These are phyloP conservation scores for Eubasilissa splendida DNA, from an alignment of 2,888 invertebrate genomes.

Conservation along the genomic window DNA sequence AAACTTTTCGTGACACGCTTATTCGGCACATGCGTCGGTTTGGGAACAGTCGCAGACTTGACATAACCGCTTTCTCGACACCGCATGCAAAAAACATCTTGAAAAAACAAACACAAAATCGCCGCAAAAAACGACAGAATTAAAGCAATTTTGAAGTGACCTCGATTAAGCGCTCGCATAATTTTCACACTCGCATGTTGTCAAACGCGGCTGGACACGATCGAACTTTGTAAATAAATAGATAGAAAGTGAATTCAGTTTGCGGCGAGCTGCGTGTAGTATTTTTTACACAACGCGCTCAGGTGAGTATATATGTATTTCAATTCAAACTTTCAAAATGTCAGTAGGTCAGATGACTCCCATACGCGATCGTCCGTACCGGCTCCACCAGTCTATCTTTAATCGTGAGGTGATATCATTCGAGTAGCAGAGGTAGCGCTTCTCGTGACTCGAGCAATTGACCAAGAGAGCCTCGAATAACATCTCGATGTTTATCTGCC, in stretches of 20 bases:
- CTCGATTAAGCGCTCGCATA: slow-evolving; percentile 46
- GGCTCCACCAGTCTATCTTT: slow-evolving; percentile 39
- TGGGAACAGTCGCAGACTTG: slow-evolving; percentile 15
- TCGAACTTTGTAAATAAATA: slow-evolving; percentile 25
- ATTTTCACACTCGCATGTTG: slow-evolving; percentile 41
- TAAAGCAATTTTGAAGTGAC: slow-evolving; percentile 41
- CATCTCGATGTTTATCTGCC: neutral
- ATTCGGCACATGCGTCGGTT: slow-evolving; percentile 24
- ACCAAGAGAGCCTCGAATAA: neutral
- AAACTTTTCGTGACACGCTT: slow-evolving; percentile 70
- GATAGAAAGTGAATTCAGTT: slow-evolving; percentile 30
- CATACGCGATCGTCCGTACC: slow-evolving; percentile 35
- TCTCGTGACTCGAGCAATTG: neutral
- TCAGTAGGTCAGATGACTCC: slow-evolving; percentile 55
- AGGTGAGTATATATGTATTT: slow-evolving; percentile 9
- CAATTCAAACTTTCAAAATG: slow-evolving; percentile 56
- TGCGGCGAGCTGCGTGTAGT: slow-evolving; percentile 27
- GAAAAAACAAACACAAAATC: slow-evolving; percentile 40
- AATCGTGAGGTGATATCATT: slow-evolving; percentile 34
- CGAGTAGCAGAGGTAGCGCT: neutral
- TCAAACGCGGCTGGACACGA: slow-evolving; percentile 1
- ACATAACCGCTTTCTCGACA: slow-evolving; percentile 4
- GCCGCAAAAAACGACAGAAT: slow-evolving; percentile 42
- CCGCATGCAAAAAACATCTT: slow-evolving; percentile 28
- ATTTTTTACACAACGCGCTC: slow-evolving; percentile 30